Evolutionary conservation across 1,140 invertebrate species (phyloP), one percentile per base, ranked within the genome.

Genomic region (Andricus grossulariae): DNA sequence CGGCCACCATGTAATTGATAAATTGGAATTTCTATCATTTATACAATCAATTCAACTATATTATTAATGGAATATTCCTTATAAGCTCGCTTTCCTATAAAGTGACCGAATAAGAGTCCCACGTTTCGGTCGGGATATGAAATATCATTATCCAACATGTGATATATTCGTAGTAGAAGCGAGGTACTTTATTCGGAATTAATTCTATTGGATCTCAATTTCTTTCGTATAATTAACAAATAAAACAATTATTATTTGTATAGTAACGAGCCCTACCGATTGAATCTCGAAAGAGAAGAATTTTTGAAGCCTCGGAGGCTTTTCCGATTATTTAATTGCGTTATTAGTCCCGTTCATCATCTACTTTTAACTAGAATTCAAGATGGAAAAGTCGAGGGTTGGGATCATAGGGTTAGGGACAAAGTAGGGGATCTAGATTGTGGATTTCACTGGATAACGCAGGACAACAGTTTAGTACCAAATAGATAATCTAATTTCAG

Each of bases 221-320:
- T 92, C 73, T 82, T 94, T 94, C 70, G 25, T 87, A 94, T 90
- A 96, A 98, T n/a, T n/a, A 89, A 95, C 98, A 21, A 74, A 78
- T 74, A 19, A 60, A 50, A 19, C 66, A 71, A 57, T 12, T 8
- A 75, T 25, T 77, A 82, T 54, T 80, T 74, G 92, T 94, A 78
- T 87, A 96, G 95, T 74, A 92, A 95, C 91, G 97, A 99, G 89
- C 96, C 99, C 66, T 99, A 98, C 88, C 94, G 99, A 81, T 92
- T 99, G 57, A 99, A 99, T 93, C 93, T 99, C 78, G 98, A 99
- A 92, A 94, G 97, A 88, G 99, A 98, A 0, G 95, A 97, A 85
- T 99, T 99, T 92, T 91, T 99, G 79, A 95, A 95, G 83, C 93
- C 72, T 95, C 97, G 18, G 94, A 95, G 71, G 94, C 95, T 10